Conservation (phyloP, 2,888 invertebrate species). For the Pachydiplax longipennis region DNA sequence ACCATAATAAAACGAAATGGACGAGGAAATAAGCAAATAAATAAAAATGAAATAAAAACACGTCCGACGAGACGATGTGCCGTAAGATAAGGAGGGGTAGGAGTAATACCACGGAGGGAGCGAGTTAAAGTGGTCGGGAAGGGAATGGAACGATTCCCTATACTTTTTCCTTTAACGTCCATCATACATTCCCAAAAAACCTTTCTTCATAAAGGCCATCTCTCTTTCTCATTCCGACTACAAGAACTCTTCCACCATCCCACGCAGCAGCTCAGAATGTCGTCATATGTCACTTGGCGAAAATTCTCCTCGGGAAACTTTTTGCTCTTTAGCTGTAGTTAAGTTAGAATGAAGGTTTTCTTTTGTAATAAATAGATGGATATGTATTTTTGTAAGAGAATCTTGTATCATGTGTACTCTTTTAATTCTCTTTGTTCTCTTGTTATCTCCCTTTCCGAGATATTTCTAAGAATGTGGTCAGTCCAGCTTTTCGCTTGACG, state of each 20-base stretch:
- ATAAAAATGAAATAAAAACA: slow-evolving; percentile 41
- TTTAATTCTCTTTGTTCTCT: not conserved
- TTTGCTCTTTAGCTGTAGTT: not conserved
- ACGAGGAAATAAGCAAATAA: slow-evolving; percentile 39
- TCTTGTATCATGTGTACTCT: not conserved
- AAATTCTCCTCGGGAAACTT: not conserved
- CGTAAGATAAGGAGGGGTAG: not conserved
- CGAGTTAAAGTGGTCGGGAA: not conserved
- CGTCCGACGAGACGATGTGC: slow-evolving; percentile 4
- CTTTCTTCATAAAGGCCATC: not conserved
- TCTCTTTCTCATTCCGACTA: slow-evolving; percentile 4
- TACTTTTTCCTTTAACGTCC: slow-evolving; percentile 19
- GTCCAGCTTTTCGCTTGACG: not conserved
- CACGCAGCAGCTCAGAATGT: slow-evolving; percentile 8
- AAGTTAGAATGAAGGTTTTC: not conserved
- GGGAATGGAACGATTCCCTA: slow-evolving; percentile 11
- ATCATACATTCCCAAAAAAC: slow-evolving; percentile 3
- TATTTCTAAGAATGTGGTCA: not conserved
- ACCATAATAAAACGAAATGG: slow-evolving; percentile 39
- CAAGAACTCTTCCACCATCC: not conserved
- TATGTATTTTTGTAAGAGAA: not conserved
- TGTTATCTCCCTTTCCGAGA: not conserved
- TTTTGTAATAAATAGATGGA: not conserved
- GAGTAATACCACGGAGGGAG: not conserved
- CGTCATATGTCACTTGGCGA: slow-evolving; percentile 11